Evolutionary conservation across 2,888 invertebrate species (phyloP).

Genomic region (Eurois occulta): DNA sequence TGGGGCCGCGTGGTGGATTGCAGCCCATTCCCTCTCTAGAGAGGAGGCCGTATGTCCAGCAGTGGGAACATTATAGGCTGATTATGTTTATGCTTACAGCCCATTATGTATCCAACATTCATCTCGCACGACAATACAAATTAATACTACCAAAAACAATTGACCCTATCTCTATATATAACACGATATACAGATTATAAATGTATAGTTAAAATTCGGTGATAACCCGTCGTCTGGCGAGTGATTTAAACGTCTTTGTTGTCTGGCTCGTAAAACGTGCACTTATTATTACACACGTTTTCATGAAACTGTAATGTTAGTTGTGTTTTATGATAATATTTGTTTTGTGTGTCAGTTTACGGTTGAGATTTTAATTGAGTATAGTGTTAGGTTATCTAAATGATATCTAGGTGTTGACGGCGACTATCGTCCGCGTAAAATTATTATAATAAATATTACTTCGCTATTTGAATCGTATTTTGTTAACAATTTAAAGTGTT

Average conservation of each 20-base stretch:
- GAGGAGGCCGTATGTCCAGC: no score
- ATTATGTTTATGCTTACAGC: no score
- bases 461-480: no score
- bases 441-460: no score
- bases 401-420: background rate
- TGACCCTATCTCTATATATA: background rate
- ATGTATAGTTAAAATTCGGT: slow-evolving; percentile 41
- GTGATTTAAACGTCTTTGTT: slow-evolving; percentile 75
- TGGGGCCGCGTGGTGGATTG: no score
- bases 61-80: no score
- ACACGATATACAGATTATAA: background rate
- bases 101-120: no score
- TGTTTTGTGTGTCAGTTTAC: background rate
- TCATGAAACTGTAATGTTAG: slow-evolving; percentile 47
- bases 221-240: slow-evolving; percentile 54
- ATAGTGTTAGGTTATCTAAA: background rate
- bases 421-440: no score
- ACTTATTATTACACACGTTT: slow-evolving; percentile 49
- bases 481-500: no score
- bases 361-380: background rate
- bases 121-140: background rate
- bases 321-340: slow-evolving; percentile 4
- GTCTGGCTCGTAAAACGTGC: slow-evolving; percentile 64
- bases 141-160: background rate
- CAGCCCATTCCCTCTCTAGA: no score